phyloP scores from a whole-genome alignment of 2,888 invertebrate genomes.

The Himalopsyche japonica region DNA sequence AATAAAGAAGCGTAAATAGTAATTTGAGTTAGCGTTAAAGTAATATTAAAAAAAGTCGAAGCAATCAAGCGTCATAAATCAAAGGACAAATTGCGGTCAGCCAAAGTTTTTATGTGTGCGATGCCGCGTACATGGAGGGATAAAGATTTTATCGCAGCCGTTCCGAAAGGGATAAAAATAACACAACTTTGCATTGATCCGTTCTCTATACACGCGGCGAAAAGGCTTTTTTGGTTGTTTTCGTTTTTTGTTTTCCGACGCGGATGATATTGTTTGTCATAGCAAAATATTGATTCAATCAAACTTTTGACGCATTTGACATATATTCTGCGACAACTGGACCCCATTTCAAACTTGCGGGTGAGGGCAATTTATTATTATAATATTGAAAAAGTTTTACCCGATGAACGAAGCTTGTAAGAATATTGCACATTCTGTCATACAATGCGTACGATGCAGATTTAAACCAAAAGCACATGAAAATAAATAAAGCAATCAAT shows the following conservation, averaged over 20 bases:
- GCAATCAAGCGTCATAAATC: conserved; percentile 2
- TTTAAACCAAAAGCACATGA: too few relatives aligned
- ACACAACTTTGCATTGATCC: not conserved
- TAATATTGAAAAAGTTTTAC: too few relatives aligned
- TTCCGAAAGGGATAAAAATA: conserved; percentile 8
- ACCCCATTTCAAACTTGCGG: too few relatives aligned
- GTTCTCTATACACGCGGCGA: not conserved
- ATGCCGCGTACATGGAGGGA: not conserved
- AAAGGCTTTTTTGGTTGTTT: not conserved
- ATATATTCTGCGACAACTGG: too few relatives aligned
- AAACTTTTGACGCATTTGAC: too few relatives aligned
- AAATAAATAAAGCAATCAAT: too few relatives aligned
- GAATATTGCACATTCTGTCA: too few relatives aligned
- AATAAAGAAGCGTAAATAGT: too few relatives aligned
- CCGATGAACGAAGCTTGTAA: too few relatives aligned
- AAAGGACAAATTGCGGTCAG: conserved; percentile 4
- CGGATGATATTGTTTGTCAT: not conserved
- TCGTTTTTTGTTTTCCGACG: not conserved
- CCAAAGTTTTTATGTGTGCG: conserved; percentile 11
- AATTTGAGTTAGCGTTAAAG: not conserved
- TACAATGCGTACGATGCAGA: too few relatives aligned
- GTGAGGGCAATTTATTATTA: too few relatives aligned
- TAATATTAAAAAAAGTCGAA: not conserved
- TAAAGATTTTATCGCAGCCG: conserved; percentile 14
- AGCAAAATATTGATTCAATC: not conserved